phyloP scores from a whole-genome alignment of 2,888 invertebrate species.

The Steinernema scapterisci region DNA sequence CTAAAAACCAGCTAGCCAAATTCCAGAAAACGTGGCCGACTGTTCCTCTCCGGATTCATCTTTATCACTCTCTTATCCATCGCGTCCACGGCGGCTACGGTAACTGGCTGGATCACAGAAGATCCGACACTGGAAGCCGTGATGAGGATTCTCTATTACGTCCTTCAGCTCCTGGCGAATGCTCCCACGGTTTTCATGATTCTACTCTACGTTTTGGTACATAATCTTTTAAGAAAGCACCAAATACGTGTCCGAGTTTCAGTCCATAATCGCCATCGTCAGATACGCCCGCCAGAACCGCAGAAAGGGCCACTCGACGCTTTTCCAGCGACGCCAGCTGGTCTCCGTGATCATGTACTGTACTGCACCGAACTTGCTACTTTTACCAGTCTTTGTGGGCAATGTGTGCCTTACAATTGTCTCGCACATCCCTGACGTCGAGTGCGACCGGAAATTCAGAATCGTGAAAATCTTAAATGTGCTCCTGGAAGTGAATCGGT shows the following conservation, averaged over 20 bases:
- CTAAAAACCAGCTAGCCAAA: not conserved
- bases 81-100: not conserved
- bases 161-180: not conserved
- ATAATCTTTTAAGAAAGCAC: too few relatives aligned
- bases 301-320: not conserved
- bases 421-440: not conserved
- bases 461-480: not conserved
- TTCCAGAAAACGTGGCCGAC: not conserved
- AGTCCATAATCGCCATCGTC: not conserved
- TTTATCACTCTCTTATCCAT: not conserved
- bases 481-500: not conserved
- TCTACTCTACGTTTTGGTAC: not conserved
- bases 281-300: not conserved
- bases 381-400: not conserved
- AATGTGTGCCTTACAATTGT: not conserved
- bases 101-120: not conserved
- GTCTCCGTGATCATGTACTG: not conserved
- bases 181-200: not conserved
- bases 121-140: not conserved
- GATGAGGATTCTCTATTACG: not conserved
- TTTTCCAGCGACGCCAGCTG: not conserved
- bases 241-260: not conserved
- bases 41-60: not conserved
- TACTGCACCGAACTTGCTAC: not conserved
- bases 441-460: not conserved